Evolutionary conservation across 2,113 vertebrate genomes (phyloP).

Genomic region (Oophaga pumilio): DNA sequence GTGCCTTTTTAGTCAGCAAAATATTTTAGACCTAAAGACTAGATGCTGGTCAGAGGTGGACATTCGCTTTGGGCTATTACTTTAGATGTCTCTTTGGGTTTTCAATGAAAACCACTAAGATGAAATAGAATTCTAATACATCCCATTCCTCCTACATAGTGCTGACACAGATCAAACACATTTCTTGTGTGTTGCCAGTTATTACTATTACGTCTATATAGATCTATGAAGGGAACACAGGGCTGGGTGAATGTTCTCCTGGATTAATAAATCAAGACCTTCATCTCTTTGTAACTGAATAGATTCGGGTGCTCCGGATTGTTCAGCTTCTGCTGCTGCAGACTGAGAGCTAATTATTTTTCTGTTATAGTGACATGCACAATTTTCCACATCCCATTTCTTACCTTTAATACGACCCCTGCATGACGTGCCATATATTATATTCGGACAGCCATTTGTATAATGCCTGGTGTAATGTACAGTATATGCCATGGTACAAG

Average conservation of each 20-base stretch:
- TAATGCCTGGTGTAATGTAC: conserved; percentile 4
- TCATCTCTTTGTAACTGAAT: conserved; percentile 11
- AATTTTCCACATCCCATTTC: conserved; percentile 3
- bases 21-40: neutral
- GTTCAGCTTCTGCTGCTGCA: neutral
- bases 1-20: neutral
- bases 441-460: conserved; percentile 7
- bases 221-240: neutral
- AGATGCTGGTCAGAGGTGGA: neutral
- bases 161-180: neutral
- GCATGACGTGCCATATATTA: neutral
- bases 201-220: neutral
- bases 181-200: neutral
- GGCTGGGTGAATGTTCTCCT: neutral
- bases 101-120: neutral
- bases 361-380: conserved; percentile 4
- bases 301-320: neutral
- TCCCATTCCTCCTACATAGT: neutral
- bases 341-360: conserved; percentile 17
- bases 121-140: neutral
- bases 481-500: neutral
- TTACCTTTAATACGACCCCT: neutral
- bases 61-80: neutral
- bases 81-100: neutral
- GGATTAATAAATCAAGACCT: conserved; percentile 1